Evolutionary conservation across 2,797 vertebrate species (phyloP), one percentile per base, ranked within the genome.

Genomic region (Falco concolor): DNA sequence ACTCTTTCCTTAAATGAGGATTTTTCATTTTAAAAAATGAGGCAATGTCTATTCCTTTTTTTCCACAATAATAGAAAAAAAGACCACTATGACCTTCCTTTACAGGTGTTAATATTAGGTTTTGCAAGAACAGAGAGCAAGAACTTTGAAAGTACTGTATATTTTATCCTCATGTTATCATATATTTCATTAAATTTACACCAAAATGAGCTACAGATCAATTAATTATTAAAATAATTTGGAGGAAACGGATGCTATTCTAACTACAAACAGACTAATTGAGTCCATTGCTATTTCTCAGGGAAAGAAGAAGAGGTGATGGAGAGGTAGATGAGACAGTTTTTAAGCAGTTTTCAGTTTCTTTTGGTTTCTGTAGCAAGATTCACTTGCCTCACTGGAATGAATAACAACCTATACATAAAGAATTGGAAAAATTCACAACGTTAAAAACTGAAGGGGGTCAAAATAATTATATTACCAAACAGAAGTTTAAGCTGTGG

Each of bases 11-110:
- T 61, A 82, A 40, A 65, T 24, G 36, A 45, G 1, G 12, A 30
- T 18, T 7, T 73, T 76, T 72, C n/a, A 52, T 42, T 76, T 4
- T 28, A 61, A 60, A 60, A 80, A 61, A 32, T 9, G 7, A 28
- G 17, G 21, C 1, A 1, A 18, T 0, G 2, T 7, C 5, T 40
- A 47, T 57, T 24, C 2, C 68, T 76, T 38, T 28, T 24, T 13
- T 12, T 3, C 9, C 5, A 5, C 8, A 25, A 21, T 9, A 30
- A 53, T 6, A 9, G 57, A 42, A 42, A 52, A 47, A 6, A 67
- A 27, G 8, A 4, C 22, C 22, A 6, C 5, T 76, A 28, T 28
- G 27, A 34, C 27, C 6, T 5, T 60, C 9, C 13, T 57, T 70
- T 72, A 61, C 20, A 74, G 8, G 25, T 3, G 1, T 53, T 78